phyloP scores from a whole-genome alignment of 1,140 invertebrate species.

The Teleogryllus occipitalis region DNA sequence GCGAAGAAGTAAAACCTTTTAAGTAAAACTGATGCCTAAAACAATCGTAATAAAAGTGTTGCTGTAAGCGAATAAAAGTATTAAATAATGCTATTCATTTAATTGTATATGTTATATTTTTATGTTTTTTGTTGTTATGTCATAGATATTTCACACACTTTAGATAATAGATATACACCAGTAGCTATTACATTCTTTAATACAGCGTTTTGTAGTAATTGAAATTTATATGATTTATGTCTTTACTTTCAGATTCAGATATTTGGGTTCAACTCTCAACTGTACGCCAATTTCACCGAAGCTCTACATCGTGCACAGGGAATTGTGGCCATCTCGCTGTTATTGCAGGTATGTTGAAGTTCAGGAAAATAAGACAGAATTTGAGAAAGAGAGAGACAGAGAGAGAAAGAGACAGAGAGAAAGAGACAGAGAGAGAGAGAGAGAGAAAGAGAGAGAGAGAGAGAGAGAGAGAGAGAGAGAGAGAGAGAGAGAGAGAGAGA shows the following conservation, averaged over 20 bases:
- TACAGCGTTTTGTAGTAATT: background rate
- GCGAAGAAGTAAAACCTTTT: too few species aligned
- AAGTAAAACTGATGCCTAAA: too few species aligned
- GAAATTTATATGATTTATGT: background rate
- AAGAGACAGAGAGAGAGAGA: too few species aligned
- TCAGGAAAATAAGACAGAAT: too few species aligned
- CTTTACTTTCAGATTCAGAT: conserved; percentile 76
- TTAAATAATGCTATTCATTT: too few species aligned
- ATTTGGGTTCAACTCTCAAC: conserved; percentile 87
- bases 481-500: too few species aligned
- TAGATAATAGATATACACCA: background rate
- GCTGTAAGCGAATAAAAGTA: too few species aligned
- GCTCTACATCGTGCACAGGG: conserved; percentile 81
- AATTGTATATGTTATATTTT: background rate
- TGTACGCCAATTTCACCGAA: conserved; percentile 86
- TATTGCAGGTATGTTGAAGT: conserved; percentile 64
- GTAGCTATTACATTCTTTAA: background rate
- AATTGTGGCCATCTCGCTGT: conserved; percentile 76
- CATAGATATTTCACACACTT: background rate
- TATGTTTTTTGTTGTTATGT: background rate
- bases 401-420: too few species aligned
- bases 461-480: too few species aligned
- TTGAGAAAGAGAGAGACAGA: too few species aligned
- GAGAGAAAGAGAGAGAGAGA: too few species aligned
- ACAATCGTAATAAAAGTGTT: too few species aligned